Base-by-base conservation (phyloP, 1,140 invertebrate genomes). In the Sminthurinus signatus region DNA sequence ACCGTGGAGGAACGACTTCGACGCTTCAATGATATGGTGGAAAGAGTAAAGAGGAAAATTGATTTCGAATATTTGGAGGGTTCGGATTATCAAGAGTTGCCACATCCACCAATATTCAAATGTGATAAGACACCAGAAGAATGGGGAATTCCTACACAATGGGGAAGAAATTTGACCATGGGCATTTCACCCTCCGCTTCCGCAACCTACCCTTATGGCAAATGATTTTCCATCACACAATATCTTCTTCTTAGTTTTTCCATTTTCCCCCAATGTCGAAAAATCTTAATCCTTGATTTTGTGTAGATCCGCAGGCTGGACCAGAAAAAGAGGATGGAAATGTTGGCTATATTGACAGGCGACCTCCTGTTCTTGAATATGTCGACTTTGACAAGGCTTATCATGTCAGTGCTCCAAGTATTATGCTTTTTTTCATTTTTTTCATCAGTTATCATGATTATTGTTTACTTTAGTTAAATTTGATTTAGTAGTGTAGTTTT, bases 261-360 rank as follows among this genome's bases (percentile, higher is more conserved):
- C n/a, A n/a, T n/a, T n/a, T n/a, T n/a, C n/a, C n/a, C n/a, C n/a
- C n/a, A n/a, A n/a, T n/a, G n/a, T n/a, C n/a, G n/a, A n/a, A n/a
- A n/a, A n/a, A n/a, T n/a, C n/a, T n/a, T n/a, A n/a, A n/a, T n/a
- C n/a, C n/a, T n/a, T n/a, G n/a, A n/a, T n/a, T n/a, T n/a, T n/a
- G 36, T 46, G 10, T 27, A 65, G 63, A 65, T 59, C 56, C 63
- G n/a, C 63, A 60, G 25, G 42, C 63, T 27, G 63, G 63, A 23
- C 63, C 63, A 10, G 25, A 62, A 42, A 65, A 55, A 39, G 36
- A 23, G 27, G 55, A 65, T 43, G 63, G 57, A 2, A 39, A 27
- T 17, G 44, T 52, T 29, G 63, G 63, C 2, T 65, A 65, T 28
- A 3, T 59, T 32, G 63, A 65, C 36, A 43, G 51, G 4, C 39